A percentile compares a stretch with the other conserved stretches of the same genome.
Conservation (phyloP, 2,797 vertebrate species). For the Triplophysa bombifrons region DNA sequence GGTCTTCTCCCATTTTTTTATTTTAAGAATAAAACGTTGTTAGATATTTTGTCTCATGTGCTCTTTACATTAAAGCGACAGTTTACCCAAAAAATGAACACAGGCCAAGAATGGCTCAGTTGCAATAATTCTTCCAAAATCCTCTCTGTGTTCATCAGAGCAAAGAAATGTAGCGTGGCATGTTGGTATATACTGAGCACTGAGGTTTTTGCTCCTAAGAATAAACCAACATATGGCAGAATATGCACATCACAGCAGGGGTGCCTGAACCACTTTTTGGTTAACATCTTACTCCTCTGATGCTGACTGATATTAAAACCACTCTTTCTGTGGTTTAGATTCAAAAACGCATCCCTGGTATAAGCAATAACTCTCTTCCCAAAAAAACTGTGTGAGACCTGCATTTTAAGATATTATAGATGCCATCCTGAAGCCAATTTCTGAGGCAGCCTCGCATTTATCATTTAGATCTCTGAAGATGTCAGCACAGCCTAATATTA, state of each 20-base stretch:
- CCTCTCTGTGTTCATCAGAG: too few species aligned
- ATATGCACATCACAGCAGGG: slow-evolving; percentile 6
- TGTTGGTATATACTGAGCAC: not conserved
- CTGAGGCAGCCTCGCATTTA: not conserved
- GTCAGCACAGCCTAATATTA: not conserved
- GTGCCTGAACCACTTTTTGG: slow-evolving; percentile 7
- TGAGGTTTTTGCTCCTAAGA: not conserved
- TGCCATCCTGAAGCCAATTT: not conserved
- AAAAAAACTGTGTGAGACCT: not conserved
- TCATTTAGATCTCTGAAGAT: not conserved
- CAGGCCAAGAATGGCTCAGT: too few species aligned
- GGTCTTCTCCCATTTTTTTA: not conserved
- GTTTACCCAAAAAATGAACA: too few species aligned
- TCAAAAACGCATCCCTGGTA: not conserved
- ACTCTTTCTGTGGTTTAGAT: not conserved
- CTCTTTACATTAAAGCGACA: not conserved
- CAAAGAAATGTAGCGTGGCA: not conserved
- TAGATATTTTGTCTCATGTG: not conserved
- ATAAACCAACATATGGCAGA: not conserved
- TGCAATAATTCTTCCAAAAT: too few species aligned
- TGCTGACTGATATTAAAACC: not conserved
- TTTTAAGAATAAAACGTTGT: not conserved
- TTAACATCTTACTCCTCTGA: slow-evolving; percentile 7
- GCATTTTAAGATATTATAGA: not conserved
- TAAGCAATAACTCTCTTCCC: not conserved